These are phyloP conservation scores for Hemicrepidius hirtus DNA, from an alignment of 2,888 invertebrate genomes.

Conservation along the genomic window DNA sequence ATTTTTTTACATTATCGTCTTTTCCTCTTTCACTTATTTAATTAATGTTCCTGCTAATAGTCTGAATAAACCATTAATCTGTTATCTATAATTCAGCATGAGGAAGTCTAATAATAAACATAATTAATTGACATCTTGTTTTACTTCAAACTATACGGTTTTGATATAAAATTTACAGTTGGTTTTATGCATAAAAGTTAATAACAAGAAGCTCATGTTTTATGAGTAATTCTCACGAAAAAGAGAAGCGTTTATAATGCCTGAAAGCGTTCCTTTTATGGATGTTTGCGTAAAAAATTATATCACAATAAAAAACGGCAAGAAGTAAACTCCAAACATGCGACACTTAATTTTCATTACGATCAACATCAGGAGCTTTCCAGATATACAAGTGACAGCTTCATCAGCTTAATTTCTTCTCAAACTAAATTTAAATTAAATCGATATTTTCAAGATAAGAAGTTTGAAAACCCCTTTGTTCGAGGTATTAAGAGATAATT, in stretches of 20 bases:
- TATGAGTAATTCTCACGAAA: conserved; percentile 12
- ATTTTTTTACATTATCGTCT: too few relatives aligned
- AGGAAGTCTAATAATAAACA: too few relatives aligned
- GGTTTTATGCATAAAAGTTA: conserved; percentile 5
- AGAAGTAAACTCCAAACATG: too few relatives aligned
- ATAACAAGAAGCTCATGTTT: not conserved
- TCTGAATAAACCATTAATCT: too few relatives aligned
- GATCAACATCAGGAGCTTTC: conserved; percentile 2
- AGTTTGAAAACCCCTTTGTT: conserved; percentile 4
- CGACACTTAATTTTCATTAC: conserved; percentile 5
- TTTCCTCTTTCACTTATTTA: too few relatives aligned
- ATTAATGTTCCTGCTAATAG: too few relatives aligned
- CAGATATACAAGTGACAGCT: not conserved
- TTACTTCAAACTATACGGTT: too few relatives aligned
- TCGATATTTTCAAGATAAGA: conserved; percentile 4
- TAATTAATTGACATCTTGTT: too few relatives aligned
- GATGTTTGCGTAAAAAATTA: conserved; percentile 18
- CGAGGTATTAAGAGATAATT: not conserved
- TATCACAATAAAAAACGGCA: conserved; percentile 5
- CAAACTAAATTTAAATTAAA: conserved; percentile 12
- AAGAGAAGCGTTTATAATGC: conserved; percentile 10
- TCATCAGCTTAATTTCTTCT: conserved; percentile 4
- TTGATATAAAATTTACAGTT: conserved; percentile 6
- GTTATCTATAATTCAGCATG: too few relatives aligned
- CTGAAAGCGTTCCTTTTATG: not conserved